These are phyloP conservation scores for Lordiphosa clarofinis DNA, from an alignment of 1,140 invertebrate genomes.

Conservation along the genomic window DNA sequence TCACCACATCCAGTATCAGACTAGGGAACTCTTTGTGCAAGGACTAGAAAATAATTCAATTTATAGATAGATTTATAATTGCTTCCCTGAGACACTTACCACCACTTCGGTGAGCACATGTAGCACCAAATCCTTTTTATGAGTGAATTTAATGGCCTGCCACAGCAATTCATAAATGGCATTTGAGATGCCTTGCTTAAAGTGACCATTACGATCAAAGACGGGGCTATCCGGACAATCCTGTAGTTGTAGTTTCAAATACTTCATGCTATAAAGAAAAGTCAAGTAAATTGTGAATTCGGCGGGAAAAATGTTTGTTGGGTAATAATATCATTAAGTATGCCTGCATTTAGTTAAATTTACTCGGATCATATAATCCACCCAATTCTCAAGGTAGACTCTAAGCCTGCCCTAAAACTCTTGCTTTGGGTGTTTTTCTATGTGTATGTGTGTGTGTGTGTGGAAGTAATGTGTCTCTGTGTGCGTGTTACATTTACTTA, in stretches of 20 bases:
- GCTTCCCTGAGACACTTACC: constrained; percentile 80
- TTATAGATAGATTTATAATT: neutral
- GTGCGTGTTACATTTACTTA: constrained; percentile 49
- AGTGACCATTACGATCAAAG: constrained; percentile 56
- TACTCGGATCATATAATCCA: constrained; percentile 7
- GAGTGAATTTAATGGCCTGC: constrained; percentile 84
- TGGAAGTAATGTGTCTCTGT: constrained; percentile 17
- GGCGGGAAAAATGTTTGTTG: too few species aligned
- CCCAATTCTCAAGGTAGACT: neutral
- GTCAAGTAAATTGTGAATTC: constrained; percentile 40
- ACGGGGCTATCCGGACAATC: constrained; percentile 62
- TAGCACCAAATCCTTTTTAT: constrained; percentile 87
- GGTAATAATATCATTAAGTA: too few species aligned
- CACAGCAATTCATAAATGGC: constrained; percentile 84
- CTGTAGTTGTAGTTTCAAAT: constrained; percentile 69
- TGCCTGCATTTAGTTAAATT: too few species aligned
- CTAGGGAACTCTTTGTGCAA: constrained; percentile 88
- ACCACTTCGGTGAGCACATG: constrained; percentile 85
- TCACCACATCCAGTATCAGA: constrained; percentile 88
- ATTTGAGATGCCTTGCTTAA: constrained; percentile 79
- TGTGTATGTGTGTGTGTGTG: constrained; percentile 21
- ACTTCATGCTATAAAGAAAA: constrained; percentile 64
- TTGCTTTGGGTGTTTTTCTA: constrained; percentile 17
- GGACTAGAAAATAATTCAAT: constrained; percentile 79
- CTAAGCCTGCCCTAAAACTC: neutral